Evolutionary conservation across 1,140 invertebrate genomes (phyloP).

Genomic region (Bombus turneri): DNA sequence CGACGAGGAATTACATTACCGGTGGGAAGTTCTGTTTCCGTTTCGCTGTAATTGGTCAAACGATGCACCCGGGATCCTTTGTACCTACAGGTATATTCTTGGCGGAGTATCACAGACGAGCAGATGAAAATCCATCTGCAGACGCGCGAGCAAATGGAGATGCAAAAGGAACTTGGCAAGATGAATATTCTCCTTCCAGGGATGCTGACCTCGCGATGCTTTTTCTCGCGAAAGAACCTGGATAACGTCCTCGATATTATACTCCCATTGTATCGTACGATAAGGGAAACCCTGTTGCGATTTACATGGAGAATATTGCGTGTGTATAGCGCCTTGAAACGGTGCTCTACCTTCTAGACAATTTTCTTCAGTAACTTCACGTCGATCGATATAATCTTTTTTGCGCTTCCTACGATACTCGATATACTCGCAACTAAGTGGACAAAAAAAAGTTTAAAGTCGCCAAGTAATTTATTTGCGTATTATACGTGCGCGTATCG

Average conservation of each 20-base stretch:
- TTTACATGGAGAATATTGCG: neutral
- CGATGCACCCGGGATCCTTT: constrained; percentile 42
- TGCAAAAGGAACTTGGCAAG: neutral
- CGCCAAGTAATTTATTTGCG: no score
- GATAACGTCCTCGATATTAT: neutral
- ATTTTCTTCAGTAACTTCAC: neutral
- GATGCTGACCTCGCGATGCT: neutral
- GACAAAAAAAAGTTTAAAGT: no score
- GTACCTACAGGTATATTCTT: constrained; percentile 3
- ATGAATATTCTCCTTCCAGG: constrained; percentile 25
- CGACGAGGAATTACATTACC: constrained; percentile 54
- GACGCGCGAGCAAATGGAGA: neutral
- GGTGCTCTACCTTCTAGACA: neutral
- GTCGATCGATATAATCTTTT: neutral
- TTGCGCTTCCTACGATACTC: no score
- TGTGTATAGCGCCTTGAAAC: no score
- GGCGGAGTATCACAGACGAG: neutral
- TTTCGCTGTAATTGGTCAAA: constrained; percentile 63
- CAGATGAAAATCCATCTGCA: constrained; percentile 36
- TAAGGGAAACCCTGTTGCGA: neutral
- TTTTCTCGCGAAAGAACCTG: neutral
- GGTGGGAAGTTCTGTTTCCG: constrained; percentile 51
- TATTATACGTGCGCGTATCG: no score
- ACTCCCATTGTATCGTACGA: neutral
- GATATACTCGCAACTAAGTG: no score